These are phyloP conservation scores for Phoronis australis DNA, from an alignment of 2,888 invertebrate species.

Conservation along the genomic window DNA sequence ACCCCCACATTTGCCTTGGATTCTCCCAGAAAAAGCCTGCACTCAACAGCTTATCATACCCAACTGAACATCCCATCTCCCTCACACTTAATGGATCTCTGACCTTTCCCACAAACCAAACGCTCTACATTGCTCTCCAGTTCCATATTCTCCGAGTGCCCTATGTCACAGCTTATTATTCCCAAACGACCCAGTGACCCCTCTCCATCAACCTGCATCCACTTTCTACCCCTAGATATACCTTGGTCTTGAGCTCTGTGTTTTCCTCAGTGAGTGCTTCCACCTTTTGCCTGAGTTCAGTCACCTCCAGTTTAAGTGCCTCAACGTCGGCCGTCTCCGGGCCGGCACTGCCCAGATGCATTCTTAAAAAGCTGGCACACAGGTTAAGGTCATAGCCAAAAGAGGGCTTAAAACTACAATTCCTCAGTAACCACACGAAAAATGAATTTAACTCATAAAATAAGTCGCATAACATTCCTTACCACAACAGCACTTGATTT, in stretches of 20 bases:
- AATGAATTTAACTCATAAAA: not conserved
- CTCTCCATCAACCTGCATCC: too few species aligned
- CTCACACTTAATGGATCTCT: too few species aligned
- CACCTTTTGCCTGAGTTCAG: conserved; percentile 44
- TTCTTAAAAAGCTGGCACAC: conserved; percentile 40
- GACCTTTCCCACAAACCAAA: too few species aligned
- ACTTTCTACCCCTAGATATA: too few species aligned
- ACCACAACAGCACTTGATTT: not conserved
- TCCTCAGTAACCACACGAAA: not conserved
- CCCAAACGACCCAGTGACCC: too few species aligned
- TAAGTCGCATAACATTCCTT: not conserved
- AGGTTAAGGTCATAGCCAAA: conserved; percentile 20
- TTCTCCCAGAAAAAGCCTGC: too few species aligned
- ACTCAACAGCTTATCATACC: too few species aligned
- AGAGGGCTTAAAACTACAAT: not conserved
- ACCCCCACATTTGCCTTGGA: too few species aligned
- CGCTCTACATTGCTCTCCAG: too few species aligned
- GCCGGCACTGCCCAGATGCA: conserved; percentile 45
- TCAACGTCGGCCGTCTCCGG: conserved; percentile 44
- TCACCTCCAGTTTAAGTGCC: conserved; percentile 35
- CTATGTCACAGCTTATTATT: too few species aligned
- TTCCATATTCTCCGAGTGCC: too few species aligned
- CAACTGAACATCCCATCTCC: too few species aligned
- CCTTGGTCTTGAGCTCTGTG: conserved; percentile 45
- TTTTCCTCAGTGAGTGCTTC: conserved; percentile 48